Evolutionary conservation across 2,113 vertebrate species (phyloP).

Genomic region (Rafetus swinhoei): DNA sequence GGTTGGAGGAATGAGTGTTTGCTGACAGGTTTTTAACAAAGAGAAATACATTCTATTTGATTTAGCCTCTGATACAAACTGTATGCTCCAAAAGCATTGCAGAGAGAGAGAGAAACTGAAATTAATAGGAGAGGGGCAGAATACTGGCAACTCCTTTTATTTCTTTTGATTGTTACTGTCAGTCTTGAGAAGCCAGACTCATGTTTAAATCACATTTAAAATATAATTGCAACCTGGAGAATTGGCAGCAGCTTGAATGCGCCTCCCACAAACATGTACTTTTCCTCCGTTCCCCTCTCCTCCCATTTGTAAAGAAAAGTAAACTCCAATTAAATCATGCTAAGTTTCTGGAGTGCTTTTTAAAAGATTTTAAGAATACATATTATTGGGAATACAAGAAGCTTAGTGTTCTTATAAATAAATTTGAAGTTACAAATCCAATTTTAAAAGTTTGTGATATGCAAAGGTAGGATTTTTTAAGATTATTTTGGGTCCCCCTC

Average conservation of each 20-base stretch:
- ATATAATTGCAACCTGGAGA: neutral
- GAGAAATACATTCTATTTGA: neutral
- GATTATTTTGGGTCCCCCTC: neutral
- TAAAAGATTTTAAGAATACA: neutral
- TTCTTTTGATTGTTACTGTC: neutral
- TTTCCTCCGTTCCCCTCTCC: neutral
- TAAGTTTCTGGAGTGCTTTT: slow-evolving; percentile 24
- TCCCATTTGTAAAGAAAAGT: slow-evolving; percentile 16
- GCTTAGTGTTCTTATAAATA: neutral
- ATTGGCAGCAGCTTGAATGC: neutral
- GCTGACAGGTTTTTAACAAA: neutral
- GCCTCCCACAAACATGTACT: neutral
- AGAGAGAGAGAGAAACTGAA: neutral
- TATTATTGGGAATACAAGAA: neutral
- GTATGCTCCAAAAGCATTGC: neutral
- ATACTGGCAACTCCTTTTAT: neutral
- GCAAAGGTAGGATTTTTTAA: neutral
- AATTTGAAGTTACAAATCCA: neutral
- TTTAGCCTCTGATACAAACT: neutral
- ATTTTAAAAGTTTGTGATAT: neutral
- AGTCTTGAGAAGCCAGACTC: rapidly evolving
- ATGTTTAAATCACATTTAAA: neutral
- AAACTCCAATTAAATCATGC: slow-evolving; percentile 5
- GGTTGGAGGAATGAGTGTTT: neutral
- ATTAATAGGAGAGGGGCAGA: neutral